Evolutionary conservation across 2,888 invertebrate species (phyloP), one percentile per base, ranked within the genome.

Genomic region (Thereva nobilitata): DNA sequence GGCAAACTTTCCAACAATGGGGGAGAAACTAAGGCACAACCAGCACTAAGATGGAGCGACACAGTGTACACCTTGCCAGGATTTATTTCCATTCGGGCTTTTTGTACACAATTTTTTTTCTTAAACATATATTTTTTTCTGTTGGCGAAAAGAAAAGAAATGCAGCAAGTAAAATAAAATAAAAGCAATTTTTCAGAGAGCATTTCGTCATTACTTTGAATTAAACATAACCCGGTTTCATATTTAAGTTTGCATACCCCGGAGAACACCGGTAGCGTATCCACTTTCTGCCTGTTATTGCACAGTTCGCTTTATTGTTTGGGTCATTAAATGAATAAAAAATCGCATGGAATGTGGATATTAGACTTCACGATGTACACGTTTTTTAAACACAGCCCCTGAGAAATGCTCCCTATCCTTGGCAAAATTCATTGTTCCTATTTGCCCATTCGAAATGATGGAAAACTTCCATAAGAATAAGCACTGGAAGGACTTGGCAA

Each of bases 131-230:
- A 23, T 23, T 10, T 10, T 23, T 61, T n/a, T 6, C 35, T 47
- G 10, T 47, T 47, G 34, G 7, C n/a, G 42, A 12, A 57, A 65
- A 56, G 54, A 64, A 52, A 59, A 66, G 66, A 59, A 66, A 66
- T 61, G 55, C 61, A 66, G 61, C 66, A 68, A 50, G 65, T 66
- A 38, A 54, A 47, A 47, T 41, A 35, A 47, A 70, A 70, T 65
- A 66, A 71, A 70, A 71, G 66, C 68, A 71, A 71, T 71, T 68
- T 71, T 67, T 67, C 56, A 66, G 61, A 71, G 61, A 71, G 71
- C 70, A 70, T 70, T 71, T 70, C 67, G 70, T 68, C 71, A 71
- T 71, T 71, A 66, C 47, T 67, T 41, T 69, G 69, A 69, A 69
- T 69, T 67, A 69, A 69, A 69, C 64, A 69, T 69, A 57, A 52